Evolutionary conservation across 2,888 invertebrate species (phyloP).

Genomic region (Euzophera pinguis): DNA sequence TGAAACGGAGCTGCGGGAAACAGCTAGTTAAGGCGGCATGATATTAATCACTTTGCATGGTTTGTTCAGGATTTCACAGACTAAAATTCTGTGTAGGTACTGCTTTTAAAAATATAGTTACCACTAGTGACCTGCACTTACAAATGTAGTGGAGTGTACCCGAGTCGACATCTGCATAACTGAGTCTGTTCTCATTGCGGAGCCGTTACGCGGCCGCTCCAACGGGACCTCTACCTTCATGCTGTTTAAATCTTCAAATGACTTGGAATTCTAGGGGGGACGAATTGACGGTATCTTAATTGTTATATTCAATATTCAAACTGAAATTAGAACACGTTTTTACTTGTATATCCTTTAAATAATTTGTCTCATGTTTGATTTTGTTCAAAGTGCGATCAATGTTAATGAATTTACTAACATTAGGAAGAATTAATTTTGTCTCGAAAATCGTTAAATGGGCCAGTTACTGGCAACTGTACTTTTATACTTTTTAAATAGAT

Average conservation of each 20-base stretch:
- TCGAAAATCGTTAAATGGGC: too few relatives aligned
- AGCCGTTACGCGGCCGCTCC: slow-evolving; percentile 68
- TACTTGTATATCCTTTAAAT: background rate
- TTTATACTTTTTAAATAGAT: too few relatives aligned
- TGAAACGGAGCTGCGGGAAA: too few relatives aligned
- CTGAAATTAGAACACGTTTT: background rate
- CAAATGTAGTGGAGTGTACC: background rate
- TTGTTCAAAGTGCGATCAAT: too few relatives aligned
- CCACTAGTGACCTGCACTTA: background rate
- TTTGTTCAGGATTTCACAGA: background rate
- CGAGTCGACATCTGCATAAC: slow-evolving; percentile 62
- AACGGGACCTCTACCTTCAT: slow-evolving; percentile 21
- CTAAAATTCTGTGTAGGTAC: too few relatives aligned
- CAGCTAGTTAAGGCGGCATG: too few relatives aligned
- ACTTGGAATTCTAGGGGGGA: slow-evolving; percentile 2
- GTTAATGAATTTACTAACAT: too few relatives aligned
- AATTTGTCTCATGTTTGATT: background rate
- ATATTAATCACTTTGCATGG: too few relatives aligned
- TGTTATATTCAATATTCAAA: background rate
- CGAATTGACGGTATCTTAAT: background rate
- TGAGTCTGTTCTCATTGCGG: slow-evolving; percentile 69
- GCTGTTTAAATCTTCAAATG: slow-evolving; percentile 12
- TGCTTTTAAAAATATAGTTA: too few relatives aligned
- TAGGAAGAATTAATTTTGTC: too few relatives aligned
- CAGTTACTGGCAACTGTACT: too few relatives aligned